Base-by-base conservation (phyloP, 2,113 vertebrate species). In the Hippocampus comes region DNA sequence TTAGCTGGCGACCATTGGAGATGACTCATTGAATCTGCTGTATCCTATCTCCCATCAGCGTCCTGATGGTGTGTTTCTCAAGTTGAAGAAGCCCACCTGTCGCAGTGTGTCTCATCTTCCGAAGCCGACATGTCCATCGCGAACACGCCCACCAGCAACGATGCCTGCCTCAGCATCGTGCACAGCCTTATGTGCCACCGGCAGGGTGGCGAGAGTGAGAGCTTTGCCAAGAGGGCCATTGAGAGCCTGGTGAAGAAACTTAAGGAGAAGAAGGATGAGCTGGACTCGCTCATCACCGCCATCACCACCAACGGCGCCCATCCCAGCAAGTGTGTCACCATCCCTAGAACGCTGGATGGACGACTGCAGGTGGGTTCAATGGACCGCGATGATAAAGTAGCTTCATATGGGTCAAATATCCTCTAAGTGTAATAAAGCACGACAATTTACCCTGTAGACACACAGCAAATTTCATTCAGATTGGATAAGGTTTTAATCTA, bases 171-270 rank as follows among this genome's bases (percentile, higher is more conserved):
- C 83, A 98, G 96, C 93, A 98, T 99, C 63, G 96, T 99, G 25
- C 96, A 99, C 93, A 98, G 96, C 89, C 87, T 98, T 84, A 98
- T 98, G 97, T 98, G 96, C 78, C 97, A 98, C 84, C 91, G 97
- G 10, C 97, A 98, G 85, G 97, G 97, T 0, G 97, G 96, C 0
- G 97, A 98, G 89, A 99, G 97, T 1, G 97, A 99, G 84, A 95
- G 95, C 0, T 99, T 99, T 56, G 94, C 96, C 0, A 99, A 99
- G 30, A 90, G 97, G 2, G 96, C 97, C 14, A 99, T 99, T 2
- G 97, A 99, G 77, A 98, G 96, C 70, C 89, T 99, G 72, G 97
- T 99, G 18, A 98, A 98, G 59, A 99, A 99, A 72, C 90, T 99
- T 25, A 99, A 98, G 84, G 96, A 99, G 91, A 99, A 99, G 66